phyloP scores from a whole-genome alignment of 2,797 vertebrate species.

The Crocidura indochinensis region DNA sequence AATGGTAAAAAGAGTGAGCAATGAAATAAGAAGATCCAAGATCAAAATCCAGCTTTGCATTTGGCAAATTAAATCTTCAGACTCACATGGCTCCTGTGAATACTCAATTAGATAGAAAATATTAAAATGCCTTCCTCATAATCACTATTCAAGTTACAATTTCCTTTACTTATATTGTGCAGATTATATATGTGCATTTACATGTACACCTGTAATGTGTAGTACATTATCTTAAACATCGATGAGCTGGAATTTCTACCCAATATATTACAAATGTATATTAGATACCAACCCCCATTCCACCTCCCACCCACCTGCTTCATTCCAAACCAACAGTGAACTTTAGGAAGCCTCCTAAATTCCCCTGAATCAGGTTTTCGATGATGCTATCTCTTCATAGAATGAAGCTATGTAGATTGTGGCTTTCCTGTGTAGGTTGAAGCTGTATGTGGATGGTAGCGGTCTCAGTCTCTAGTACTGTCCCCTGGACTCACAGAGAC shows the following conservation, averaged over 20 bases:
- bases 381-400: background rate
- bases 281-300: background rate
- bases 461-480: background rate
- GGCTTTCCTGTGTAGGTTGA: too few species aligned
- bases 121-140: background rate
- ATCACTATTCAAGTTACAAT: background rate
- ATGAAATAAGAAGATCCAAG: background rate
- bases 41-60: background rate
- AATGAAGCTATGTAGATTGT: background rate
- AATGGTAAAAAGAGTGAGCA: background rate
- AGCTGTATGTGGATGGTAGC: too few species aligned
- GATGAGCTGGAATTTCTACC: background rate
- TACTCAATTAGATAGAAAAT: background rate
- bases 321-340: conserved; percentile 23
- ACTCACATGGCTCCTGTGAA: background rate
- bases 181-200: too few species aligned
- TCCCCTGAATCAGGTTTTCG: background rate
- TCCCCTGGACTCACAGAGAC: background rate
- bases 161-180: background rate
- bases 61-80: background rate
- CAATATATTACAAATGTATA: background rate
- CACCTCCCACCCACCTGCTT: accelerated
- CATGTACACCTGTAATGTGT: too few species aligned
- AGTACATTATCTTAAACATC: background rate
- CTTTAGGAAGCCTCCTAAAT: background rate